Base-by-base conservation (phyloP, 2,113 vertebrate genomes). In the Lonchura striata region DNA sequence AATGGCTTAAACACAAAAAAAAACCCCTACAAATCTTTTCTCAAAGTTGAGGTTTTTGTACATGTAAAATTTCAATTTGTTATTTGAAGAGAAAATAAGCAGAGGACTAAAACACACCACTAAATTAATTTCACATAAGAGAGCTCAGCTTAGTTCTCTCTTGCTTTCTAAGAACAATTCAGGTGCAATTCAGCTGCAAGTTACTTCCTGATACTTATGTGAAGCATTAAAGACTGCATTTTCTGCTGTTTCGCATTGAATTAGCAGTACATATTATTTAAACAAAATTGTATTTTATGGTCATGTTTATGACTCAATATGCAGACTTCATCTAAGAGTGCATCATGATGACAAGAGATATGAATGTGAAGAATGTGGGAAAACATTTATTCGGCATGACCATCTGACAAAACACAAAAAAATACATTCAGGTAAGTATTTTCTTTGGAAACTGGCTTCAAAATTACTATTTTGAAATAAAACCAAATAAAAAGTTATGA, bases 401-500 rank as follows among this genome's bases (percentile, higher is more conserved):
- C 99, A 99, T 94, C 98, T 99, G 77, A 99, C 99, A 92, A 99
- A 99, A 96, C 99, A 99, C 98, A 99, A 99, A 96, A 99, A 99
- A 96, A 99, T 99, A 97, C 99, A 99, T 95, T 99, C 99, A 69
- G 99, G 99, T 99, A 97, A 50, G 92, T 60, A 22, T n/a, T 88
- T 71, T 20, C 80, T 94, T 94, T 74, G 50, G 42, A 59, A 54
- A 33, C n/a, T 49, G 7, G 12, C 80, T 92, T 69, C 16, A 23
- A 28, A 75, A 64, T 63, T n/a, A n/a, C 44, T 69, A 10, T 64
- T 57, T 54, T 47, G 71, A 79, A 86, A 24, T 72, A 60, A 70
- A n/a, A 61, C 20, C 19, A 54, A 88, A 54, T 77, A 27, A 66
- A 81, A 83, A 70, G 41, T 31, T 54, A 37, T 64, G 42, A 22